A percentile compares a stretch with the other conserved stretches of the same genome.
phyloP scores from a whole-genome alignment of 2,113 vertebrate species.

The Hippocampus mohnikei region DNA sequence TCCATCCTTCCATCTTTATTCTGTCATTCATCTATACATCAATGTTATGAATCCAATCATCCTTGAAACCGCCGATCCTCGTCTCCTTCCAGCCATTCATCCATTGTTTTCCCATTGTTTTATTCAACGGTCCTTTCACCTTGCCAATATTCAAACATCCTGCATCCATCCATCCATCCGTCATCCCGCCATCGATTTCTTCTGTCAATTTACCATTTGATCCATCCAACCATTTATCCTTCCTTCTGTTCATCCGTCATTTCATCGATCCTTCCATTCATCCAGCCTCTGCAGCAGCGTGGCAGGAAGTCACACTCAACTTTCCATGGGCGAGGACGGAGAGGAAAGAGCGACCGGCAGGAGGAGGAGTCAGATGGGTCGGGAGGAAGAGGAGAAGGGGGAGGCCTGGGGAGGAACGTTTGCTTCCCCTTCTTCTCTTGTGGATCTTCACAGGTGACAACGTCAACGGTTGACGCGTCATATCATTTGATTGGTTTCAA shows the following conservation, averaged over 20 bases:
- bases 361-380: constrained; percentile 14
- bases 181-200: background rate
- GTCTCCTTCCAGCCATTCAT: background rate
- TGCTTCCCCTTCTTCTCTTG: constrained; percentile 45
- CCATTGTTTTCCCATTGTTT: background rate
- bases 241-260: background rate
- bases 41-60: background rate
- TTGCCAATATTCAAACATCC: too few relatives aligned
- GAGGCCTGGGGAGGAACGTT: constrained; percentile 38
- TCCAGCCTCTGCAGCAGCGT: constrained; percentile 31
- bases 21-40: background rate
- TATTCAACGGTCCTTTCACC: too few relatives aligned
- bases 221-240: background rate
- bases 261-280: background rate
- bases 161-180: background rate
- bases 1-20: background rate
- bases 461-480: too few relatives aligned
- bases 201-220: background rate
- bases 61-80: background rate
- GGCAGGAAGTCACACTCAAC: constrained; percentile 56
- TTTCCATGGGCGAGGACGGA: constrained; percentile 38
- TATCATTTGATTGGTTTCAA: too few relatives aligned
- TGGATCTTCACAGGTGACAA: constrained; percentile 53
- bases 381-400: constrained; percentile 23
- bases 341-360: constrained; percentile 31